Percentiles rank a stretch among this genome's conserved stretches.
These are phyloP conservation scores for Caenorhabditis doughertyi DNA, from an alignment of 2,888 invertebrate species.

Conservation along the genomic window DNA sequence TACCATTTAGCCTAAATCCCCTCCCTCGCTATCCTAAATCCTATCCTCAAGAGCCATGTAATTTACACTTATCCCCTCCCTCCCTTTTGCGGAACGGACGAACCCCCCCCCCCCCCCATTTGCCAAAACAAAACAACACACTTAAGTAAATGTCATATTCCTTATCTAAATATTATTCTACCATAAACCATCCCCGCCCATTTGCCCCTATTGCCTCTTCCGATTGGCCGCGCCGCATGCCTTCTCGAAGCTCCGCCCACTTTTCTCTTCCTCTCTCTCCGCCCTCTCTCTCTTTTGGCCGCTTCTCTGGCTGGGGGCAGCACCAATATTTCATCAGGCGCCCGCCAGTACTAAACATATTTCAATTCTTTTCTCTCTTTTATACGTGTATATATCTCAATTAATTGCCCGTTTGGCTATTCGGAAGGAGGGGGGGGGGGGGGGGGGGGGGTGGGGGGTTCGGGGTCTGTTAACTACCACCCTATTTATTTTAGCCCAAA, in stretches of 20 bases:
- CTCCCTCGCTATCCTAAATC: no score
- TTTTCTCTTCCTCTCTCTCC: neutral
- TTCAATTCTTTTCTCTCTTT: conserved; percentile 1
- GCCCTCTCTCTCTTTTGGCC: conserved; percentile 23
- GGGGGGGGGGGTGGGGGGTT: no score
- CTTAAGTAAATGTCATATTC: neutral
- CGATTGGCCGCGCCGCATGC: conserved; percentile 25
- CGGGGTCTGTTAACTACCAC: no score
- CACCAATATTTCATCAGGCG: conserved; percentile 62
- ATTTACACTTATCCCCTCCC: no score
- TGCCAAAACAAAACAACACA: neutral
- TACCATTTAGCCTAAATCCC: no score
- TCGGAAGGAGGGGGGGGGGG: neutral
- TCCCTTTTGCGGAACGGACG: no score
- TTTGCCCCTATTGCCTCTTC: neutral
- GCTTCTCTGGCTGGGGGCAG: neutral
- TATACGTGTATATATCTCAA: conserved; percentile 43
- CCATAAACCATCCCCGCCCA: neutral
- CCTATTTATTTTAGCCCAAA: no score
- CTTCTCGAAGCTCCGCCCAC: conserved; percentile 35
- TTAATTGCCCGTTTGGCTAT: conserved; percentile 18
- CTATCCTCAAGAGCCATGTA: no score
- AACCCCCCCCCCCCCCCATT: neutral
- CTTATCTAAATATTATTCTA: conserved; percentile 27
- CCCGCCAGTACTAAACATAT: conserved; percentile 21